These are phyloP conservation scores for Hydrotaea diabolus DNA, from an alignment of 2,888 invertebrate genomes.

Conservation along the genomic window DNA sequence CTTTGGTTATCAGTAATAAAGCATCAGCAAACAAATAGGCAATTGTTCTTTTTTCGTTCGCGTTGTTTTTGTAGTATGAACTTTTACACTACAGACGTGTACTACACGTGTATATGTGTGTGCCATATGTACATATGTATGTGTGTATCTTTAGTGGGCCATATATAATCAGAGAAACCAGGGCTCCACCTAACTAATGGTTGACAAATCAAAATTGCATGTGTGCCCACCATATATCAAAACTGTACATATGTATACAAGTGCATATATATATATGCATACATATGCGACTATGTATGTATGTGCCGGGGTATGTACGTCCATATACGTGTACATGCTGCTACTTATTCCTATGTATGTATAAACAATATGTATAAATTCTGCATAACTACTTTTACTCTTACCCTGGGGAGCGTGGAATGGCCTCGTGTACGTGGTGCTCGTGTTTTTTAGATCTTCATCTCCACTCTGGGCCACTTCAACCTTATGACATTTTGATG, in stretches of 20 bases:
- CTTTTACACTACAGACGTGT: constrained; percentile 16
- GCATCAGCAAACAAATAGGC: constrained; percentile 60
- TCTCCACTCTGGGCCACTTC: constrained; percentile 20
- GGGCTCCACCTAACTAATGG: constrained; percentile 67
- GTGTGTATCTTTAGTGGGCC: constrained; percentile 23
- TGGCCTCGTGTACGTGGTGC: not conserved
- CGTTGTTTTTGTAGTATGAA: constrained; percentile 12
- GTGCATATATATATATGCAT: constrained; percentile 33
- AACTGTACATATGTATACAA: constrained; percentile 12
- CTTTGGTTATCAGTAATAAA: constrained; percentile 61
- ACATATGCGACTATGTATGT: constrained; percentile 36
- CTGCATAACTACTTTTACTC: constrained; percentile 28
- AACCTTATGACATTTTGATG: constrained; percentile 24
- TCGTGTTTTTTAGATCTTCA: not conserved
- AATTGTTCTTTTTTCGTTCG: constrained; percentile 40
- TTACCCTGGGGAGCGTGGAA: not conserved
- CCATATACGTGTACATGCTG: not conserved
- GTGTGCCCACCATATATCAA: constrained; percentile 74
- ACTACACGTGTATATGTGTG: not conserved
- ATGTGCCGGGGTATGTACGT: not conserved
- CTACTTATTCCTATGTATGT: not conserved
- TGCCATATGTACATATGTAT: too few relatives aligned
- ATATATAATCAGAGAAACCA: constrained; percentile 24
- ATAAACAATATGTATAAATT: constrained; percentile 2
- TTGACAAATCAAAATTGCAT: constrained; percentile 76